Evolutionary conservation across 2,113 vertebrate genomes (phyloP).

Genomic region (Tor tambroides): DNA sequence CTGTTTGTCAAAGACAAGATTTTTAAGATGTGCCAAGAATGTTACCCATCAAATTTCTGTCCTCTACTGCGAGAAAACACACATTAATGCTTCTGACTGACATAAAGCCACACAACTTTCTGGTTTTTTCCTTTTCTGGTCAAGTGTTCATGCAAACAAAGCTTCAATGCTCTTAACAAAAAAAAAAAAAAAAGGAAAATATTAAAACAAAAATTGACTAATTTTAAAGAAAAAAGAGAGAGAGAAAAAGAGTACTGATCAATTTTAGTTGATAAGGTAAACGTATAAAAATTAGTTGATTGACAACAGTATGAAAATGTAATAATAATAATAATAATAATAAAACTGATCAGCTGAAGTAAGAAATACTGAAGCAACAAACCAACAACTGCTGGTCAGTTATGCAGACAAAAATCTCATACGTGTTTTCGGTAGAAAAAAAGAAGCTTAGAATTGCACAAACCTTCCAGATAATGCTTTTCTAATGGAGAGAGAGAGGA

Average conservation of each 20-base stretch:
- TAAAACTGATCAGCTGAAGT: slow-evolving; percentile 60
- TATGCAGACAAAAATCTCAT: slow-evolving; percentile 73
- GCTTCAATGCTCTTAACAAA: neutral
- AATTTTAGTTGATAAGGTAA: slow-evolving; percentile 41
- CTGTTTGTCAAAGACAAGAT: neutral
- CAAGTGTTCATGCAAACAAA: slow-evolving; percentile 24
- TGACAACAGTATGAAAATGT: slow-evolving; percentile 12
- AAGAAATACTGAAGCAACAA: slow-evolving; percentile 79
- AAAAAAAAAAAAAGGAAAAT: slow-evolving; percentile 28
- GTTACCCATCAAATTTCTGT: neutral
- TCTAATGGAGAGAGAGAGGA: slow-evolving; percentile 79
- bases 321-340: slow-evolving; percentile 58
- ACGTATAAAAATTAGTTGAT: neutral
- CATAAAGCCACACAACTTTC: neutral
- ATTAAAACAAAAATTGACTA: slow-evolving; percentile 2
- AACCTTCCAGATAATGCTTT: slow-evolving; percentile 88
- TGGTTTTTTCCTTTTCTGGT: neutral
- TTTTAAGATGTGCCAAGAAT: neutral
- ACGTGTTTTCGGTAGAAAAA: slow-evolving; percentile 64
- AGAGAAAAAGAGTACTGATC: neutral
- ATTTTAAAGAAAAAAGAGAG: neutral
- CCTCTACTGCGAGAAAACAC: neutral
- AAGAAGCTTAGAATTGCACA: slow-evolving; percentile 77
- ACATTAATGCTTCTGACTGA: neutral
- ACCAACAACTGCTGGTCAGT: slow-evolving; percentile 76